phyloP scores from a whole-genome alignment of 2,113 vertebrate species.

The Riparia riparia region DNA sequence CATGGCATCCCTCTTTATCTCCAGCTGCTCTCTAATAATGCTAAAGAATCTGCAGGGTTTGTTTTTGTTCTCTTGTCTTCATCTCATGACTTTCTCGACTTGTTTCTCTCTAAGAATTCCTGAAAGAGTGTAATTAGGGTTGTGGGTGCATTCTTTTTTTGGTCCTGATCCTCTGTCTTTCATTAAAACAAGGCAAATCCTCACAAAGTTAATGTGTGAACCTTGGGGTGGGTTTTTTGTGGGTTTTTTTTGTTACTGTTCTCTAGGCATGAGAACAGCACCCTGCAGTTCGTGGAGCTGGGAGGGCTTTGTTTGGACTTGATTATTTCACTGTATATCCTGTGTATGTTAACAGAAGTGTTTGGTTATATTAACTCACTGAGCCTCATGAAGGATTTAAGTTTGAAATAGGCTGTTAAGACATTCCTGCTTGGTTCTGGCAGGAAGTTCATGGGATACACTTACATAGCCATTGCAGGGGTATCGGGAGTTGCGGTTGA shows the following conservation, averaged over 20 bases:
- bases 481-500: neutral
- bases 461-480: neutral
- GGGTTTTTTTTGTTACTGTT: neutral
- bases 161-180: neutral
- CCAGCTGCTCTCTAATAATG: neutral
- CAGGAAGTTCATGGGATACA: neutral
- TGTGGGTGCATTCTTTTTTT: neutral
- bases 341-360: neutral
- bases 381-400: neutral
- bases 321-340: neutral
- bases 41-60: neutral
- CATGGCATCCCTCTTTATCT: neutral
- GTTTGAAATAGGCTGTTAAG: neutral
- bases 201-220: neutral
- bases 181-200: neutral
- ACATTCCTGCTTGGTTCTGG: neutral
- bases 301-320: neutral
- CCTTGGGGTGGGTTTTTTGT: neutral
- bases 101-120: neutral
- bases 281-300: neutral
- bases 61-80: neutral
- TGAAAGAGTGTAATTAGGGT: too few species aligned
- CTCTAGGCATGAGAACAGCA: neutral
- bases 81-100: accelerated
- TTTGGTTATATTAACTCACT: neutral